phyloP scores from a whole-genome alignment of 2,888 invertebrate genomes.

The Volucella bombylans region DNA sequence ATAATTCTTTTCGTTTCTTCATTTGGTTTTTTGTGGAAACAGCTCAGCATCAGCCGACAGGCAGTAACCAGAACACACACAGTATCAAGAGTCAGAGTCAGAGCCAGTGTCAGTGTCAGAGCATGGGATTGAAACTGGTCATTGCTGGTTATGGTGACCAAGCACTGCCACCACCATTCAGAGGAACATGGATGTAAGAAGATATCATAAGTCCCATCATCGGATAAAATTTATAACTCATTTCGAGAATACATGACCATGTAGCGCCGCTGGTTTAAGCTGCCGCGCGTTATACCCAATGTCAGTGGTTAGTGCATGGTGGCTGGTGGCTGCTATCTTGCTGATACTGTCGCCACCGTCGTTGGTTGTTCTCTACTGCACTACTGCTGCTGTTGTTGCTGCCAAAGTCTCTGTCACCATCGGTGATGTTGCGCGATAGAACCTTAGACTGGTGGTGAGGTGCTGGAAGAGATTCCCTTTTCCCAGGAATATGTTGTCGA shows the following conservation, averaged over 20 bases:
- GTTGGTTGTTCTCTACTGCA: conserved; percentile 37
- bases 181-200: conserved; percentile 78
- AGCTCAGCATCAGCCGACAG: conserved; percentile 43
- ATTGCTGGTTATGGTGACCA: conserved; percentile 45
- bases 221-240: conserved; percentile 82
- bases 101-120: background rate
- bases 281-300: conserved; percentile 66
- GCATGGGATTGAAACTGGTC: conserved; percentile 53
- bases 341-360: conserved; percentile 73
- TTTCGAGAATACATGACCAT: conserved; percentile 77
- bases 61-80: conserved; percentile 39
- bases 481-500: conserved; percentile 70
- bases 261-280: conserved; percentile 72
- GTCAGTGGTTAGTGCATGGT: conserved; percentile 25
- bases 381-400: conserved; percentile 32
- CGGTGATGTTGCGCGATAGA: background rate
- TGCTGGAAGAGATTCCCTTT: conserved; percentile 65
- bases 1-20: conserved; percentile 55
- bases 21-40: conserved; percentile 6
- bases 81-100: background rate
- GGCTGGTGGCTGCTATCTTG: conserved; percentile 66
- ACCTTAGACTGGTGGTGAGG: conserved; percentile 10
- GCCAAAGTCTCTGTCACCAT: conserved; percentile 55
- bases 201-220: conserved; percentile 82
- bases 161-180: conserved; percentile 50